phyloP scores from a whole-genome alignment of 1,140 invertebrate species.

The Pollicipes pollicipes region DNA sequence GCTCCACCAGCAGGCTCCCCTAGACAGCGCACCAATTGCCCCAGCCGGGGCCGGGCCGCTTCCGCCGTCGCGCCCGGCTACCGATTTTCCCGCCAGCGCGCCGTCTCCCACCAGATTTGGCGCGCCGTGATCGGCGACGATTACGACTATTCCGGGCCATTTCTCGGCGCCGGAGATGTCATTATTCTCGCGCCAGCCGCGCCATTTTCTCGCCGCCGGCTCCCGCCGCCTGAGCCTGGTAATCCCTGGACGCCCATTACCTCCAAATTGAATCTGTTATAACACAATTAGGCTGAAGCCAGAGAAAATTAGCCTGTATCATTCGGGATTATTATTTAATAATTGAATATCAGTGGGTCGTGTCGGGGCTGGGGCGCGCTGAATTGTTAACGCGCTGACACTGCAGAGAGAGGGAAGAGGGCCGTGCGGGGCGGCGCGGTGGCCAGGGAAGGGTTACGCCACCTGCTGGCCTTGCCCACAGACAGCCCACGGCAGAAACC shows the following conservation, averaged over 20 bases:
- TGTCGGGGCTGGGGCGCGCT: not conserved
- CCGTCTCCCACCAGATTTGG: not conserved
- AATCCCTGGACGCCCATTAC: not conserved
- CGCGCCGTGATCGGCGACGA: not conserved
- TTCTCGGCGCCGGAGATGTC: not conserved
- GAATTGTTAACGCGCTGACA: not conserved
- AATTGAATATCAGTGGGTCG: not conserved
- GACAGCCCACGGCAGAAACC: too few species aligned
- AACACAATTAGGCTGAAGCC: not conserved
- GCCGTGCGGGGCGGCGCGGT: too few species aligned
- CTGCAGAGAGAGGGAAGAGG: too few species aligned
- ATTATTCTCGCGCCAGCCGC: not conserved
- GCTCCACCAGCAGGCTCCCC: too few species aligned
- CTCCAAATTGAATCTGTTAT: not conserved
- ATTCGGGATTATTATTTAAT: conserved; percentile 2
- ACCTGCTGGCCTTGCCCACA: too few species aligned
- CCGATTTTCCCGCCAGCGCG: too few species aligned
- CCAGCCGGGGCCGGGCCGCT: too few species aligned
- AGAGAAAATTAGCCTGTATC: not conserved
- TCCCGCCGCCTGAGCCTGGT: not conserved
- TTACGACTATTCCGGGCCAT: not conserved
- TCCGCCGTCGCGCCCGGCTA: too few species aligned
- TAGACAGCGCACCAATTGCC: too few species aligned
- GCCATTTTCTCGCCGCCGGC: not conserved
- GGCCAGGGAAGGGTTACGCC: too few species aligned